Evolutionary conservation across 2,888 invertebrate genomes (phyloP), one percentile per base, ranked within the genome.

Genomic region (Drosophila siamana): DNA sequence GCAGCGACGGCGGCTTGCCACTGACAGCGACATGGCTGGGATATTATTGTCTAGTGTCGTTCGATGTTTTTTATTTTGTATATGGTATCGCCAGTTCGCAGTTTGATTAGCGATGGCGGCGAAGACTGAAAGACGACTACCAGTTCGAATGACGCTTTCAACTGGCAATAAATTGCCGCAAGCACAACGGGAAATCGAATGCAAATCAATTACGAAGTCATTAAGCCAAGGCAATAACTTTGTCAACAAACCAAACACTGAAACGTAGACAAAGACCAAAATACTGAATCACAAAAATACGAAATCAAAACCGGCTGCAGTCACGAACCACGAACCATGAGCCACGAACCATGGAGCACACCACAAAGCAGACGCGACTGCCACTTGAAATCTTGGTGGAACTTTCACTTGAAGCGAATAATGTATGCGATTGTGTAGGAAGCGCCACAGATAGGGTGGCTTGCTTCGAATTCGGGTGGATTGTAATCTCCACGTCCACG

Each of bases 191-290:
- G 73, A 64, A 71, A 81, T 83, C 70, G 79, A 85, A 87, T 76
- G 87, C 86, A 86, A 88, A 88, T 86, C 88, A 86, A 86, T 86
- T 87, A 86, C 80, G 55, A 67, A 66, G 74, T 79, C 86, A 86
- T 86, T 88, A 86, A 72, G 69, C 65, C 69, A 24, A 56, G 54
- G 80, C 80, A 80, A 85, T 84, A 87, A 79, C 80, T 86, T 83
- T 86, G 86, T 83, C 83, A 86, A 87, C 85, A 87, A 82, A 73
- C 9, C 26, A 15, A 26, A 52, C 9, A 13, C 15, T 11, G 55
- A 41, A 36, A 26, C 7, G 50, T 5, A 33, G 43, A 22, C 15
- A 41, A 36, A 30, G 43, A 44, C 26, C 36, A 69, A 52, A 50
- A 13, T 41, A 57, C 26, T 8, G 51, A 62, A 66, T 38, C 44